These are phyloP conservation scores for Lepidurus arcticus DNA, from an alignment of 1,140 invertebrate species.

Conservation along the genomic window DNA sequence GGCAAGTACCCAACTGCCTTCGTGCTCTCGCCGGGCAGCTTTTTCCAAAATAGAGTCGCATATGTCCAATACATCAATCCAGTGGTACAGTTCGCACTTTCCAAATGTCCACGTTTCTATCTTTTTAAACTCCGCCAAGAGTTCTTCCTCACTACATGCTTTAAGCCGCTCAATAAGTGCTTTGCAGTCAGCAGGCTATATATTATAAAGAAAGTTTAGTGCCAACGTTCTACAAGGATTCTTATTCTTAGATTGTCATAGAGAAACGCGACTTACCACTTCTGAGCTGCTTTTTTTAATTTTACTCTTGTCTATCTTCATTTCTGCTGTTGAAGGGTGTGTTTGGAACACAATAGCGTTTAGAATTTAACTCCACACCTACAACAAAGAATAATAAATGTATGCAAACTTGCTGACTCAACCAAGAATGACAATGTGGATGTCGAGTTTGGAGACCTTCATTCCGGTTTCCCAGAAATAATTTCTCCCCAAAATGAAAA, in stretches of 20 bases:
- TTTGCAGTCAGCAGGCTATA: slow-evolving; percentile 72
- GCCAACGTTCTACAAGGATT: neutral
- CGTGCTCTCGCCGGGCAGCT: slow-evolving; percentile 58
- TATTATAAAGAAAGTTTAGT: slow-evolving; percentile 35
- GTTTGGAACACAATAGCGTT: neutral
- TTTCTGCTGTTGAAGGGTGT: slow-evolving; percentile 44
- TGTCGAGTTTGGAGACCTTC: neutral
- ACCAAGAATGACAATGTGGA: slow-evolving; percentile 18
- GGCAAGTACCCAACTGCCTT: slow-evolving; percentile 67
- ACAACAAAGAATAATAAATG: slow-evolving; percentile 25
- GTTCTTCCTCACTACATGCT: slow-evolving; percentile 61
- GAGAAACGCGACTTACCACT: slow-evolving; percentile 55
- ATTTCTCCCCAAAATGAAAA: neutral
- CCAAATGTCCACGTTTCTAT: slow-evolving; percentile 83
- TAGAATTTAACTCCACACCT: slow-evolving; percentile 22
- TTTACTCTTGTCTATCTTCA: slow-evolving; percentile 82
- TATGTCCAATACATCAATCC: slow-evolving; percentile 79
- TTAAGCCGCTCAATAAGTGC: slow-evolving; percentile 70
- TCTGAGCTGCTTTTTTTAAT: slow-evolving; percentile 83
- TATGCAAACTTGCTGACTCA: neutral
- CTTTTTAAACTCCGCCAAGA: slow-evolving; percentile 64
- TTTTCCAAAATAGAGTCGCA: slow-evolving; percentile 76
- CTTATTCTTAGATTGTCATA: neutral
- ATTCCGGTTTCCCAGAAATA: neutral
- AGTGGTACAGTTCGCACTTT: slow-evolving; percentile 86